These are phyloP conservation scores for Galaxea fascicularis DNA, from an alignment of 92 coral and sea anemone species.

Conservation along the genomic window DNA sequence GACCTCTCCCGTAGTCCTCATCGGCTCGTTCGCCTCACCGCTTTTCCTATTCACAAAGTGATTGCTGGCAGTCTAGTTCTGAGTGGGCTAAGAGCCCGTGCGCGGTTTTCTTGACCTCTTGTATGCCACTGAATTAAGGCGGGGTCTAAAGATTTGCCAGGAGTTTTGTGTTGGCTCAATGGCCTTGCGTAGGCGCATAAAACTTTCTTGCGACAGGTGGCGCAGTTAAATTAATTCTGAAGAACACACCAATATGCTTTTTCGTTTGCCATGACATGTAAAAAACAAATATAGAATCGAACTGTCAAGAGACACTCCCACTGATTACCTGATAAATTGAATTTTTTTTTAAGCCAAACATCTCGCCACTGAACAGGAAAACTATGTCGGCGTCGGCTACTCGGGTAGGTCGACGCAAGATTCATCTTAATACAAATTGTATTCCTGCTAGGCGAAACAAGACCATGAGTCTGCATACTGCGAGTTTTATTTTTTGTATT, in stretches of 20 bases:
- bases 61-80: too few species aligned
- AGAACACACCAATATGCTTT: constrained; percentile 3
- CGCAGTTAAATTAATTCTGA: constrained; percentile 13
- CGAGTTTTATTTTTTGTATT: neutral
- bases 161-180: too few species aligned
- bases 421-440: too few species aligned
- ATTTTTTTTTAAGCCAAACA: neutral
- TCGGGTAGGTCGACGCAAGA: neutral
- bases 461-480: neutral
- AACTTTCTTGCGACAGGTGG: constrained; percentile 20
- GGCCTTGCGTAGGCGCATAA: constrained; percentile 8
- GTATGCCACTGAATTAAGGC: too few species aligned
- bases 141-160: too few species aligned
- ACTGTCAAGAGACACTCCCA: constrained; percentile 52
- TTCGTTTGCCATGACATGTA: neutral
- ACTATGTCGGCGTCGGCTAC: constrained; percentile 3
- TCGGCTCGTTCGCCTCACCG: too few species aligned
- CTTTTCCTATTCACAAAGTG: too few species aligned
- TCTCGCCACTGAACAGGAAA: constrained; percentile 3
- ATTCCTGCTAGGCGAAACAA: neutral
- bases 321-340: constrained; percentile 23
- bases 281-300: constrained; percentile 1
- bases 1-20: too few species aligned
- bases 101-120: too few species aligned
- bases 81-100: too few species aligned